Evolutionary conservation across 2,888 invertebrate genomes (phyloP), one percentile per base, ranked within the genome.

Genomic region (Pherbina coryleti): DNA sequence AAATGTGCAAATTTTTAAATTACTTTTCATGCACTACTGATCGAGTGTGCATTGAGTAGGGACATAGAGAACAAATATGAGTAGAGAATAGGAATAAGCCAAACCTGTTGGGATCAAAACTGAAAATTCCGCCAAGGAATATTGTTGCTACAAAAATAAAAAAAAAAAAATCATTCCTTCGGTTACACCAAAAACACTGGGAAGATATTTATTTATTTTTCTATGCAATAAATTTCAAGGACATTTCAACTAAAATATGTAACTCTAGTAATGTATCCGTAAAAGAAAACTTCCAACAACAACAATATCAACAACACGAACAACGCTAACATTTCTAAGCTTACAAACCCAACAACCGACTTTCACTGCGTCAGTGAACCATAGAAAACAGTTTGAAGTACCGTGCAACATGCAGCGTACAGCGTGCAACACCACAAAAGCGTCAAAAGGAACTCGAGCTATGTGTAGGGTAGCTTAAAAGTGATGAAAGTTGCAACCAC

Each of bases 341-440:
- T 31, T 31, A 28, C 69, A 1, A 51, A 28, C 19, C 14, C 37
- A 49, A 72, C 22, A 44, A 34, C 37, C 44, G 25, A 72, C 37
- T 72, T 57, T 57, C 71, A n/a, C 71, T 71, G 71, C 57, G 25
- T 75, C 75, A 66, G 34, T 67, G 53, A 67, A 75, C 67, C 44
- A 69, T 60, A 19, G 57, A 51, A 67, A 66, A 34, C 73, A 31
- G 49, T 49, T 73, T 62, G 28, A 64, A 74, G 74, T 51, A 51
- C 17, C 51, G 25, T 51, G 0, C 19, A 64, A 19, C 34, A 9
- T 31, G 51, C 49, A 72, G 37, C 14, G 19, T 19, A 55, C 19
- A n/a, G 55, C 55, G 22, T n/a, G 28, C 51, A 49, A 51, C 34
- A 67, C 37, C 34, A 19, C 53, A 66, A 67, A 74, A n/a, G 49